phyloP scores from a whole-genome alignment of 2,888 invertebrate species.

The Tricholauxania praeusta region DNA sequence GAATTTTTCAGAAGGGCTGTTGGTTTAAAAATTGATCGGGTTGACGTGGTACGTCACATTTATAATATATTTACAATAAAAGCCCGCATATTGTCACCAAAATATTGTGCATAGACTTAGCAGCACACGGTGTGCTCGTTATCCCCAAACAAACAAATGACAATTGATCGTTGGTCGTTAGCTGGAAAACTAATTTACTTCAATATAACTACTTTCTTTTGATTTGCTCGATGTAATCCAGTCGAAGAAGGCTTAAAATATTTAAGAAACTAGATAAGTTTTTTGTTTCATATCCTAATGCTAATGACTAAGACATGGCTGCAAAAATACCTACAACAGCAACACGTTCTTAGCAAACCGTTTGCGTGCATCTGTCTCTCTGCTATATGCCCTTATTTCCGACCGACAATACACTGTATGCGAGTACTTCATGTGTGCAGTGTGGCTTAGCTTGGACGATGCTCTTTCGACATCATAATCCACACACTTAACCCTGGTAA shows the following conservation, averaged over 20 bases:
- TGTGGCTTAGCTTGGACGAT: conserved; percentile 33
- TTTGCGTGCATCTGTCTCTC: conserved; percentile 11
- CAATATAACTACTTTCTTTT: conserved; percentile 26
- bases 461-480: conserved; percentile 61
- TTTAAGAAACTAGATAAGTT: neutral
- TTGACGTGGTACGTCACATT: too few species aligned
- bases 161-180: neutral
- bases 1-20: too few species aligned
- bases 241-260: conserved; percentile 29
- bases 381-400: neutral
- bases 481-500: conserved; percentile 61
- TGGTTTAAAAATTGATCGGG: too few species aligned
- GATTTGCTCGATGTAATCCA: conserved; percentile 13
- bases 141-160: neutral
- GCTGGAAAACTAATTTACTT: conserved; percentile 3
- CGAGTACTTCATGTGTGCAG: neutral
- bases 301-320: conserved; percentile 13
- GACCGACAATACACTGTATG: neutral
- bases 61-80: too few species aligned
- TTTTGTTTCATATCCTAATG: conserved; percentile 16
- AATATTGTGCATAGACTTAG: too few species aligned
- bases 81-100: too few species aligned
- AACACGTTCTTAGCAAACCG: neutral
- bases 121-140: too few species aligned
- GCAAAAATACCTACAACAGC: conserved; percentile 4